Conservation (phyloP, 2,797 vertebrate genomes). For the Borostomias antarcticus region DNA sequence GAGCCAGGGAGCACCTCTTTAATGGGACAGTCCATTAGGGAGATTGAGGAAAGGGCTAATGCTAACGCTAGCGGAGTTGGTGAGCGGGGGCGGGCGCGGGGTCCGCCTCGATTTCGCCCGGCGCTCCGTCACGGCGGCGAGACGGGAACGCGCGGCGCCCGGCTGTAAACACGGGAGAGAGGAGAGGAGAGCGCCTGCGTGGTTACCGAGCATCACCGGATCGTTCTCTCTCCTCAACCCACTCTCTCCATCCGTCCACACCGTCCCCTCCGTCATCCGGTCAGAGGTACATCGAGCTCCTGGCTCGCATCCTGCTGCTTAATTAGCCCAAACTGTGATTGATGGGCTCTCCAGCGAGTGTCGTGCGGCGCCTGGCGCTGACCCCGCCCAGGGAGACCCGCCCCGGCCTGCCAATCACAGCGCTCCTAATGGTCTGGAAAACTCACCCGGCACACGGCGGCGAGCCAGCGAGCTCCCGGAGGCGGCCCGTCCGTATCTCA, state of each 20-base stretch:
- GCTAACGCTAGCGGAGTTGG: slow-evolving; percentile 52
- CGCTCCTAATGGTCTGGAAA: slow-evolving; percentile 25
- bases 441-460: background rate
- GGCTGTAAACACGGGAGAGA: slow-evolving; percentile 25
- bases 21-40: slow-evolving; percentile 39
- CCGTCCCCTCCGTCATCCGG: slow-evolving; percentile 24
- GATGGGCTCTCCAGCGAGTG: slow-evolving; percentile 60
- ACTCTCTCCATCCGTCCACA: background rate
- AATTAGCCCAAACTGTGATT: slow-evolving; percentile 70
- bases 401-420: slow-evolving; percentile 58
- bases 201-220: background rate
- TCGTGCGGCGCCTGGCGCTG: slow-evolving; percentile 35
- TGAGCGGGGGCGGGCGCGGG: slow-evolving; percentile 32
- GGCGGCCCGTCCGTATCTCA: slow-evolving; percentile 8
- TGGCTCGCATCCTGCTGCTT: slow-evolving; percentile 54
- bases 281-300: slow-evolving; percentile 20
- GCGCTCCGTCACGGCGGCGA: slow-evolving; percentile 26
- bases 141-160: slow-evolving; percentile 10
- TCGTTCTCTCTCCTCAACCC: background rate
- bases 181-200: background rate
- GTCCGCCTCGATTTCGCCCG: slow-evolving; percentile 42
- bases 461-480: background rate
- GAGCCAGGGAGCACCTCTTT: slow-evolving; percentile 15
- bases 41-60: slow-evolving; percentile 50
- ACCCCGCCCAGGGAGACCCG: slow-evolving; percentile 44